Base-by-base conservation (phyloP, 1,140 invertebrate species). In the Nymphalis io region DNA sequence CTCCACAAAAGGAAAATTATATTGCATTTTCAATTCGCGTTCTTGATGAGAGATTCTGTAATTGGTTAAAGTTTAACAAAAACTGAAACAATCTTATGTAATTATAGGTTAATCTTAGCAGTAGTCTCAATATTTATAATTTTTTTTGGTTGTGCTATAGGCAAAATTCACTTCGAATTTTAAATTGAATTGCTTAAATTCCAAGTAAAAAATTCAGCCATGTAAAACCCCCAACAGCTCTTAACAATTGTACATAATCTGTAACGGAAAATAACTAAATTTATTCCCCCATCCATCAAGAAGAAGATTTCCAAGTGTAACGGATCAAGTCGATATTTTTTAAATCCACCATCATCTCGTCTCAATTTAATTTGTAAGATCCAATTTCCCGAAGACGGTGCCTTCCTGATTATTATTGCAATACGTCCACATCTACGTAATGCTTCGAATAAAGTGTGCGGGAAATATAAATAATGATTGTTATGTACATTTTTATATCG, bases 291-390 rank as follows among this genome's bases (percentile, higher is more conserved):
- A 53, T 61, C 58, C 42, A 53, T 55, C 46, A 23, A 18, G 63
- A 38, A 51, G 66, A 38, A 68, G 59, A 51, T 51, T 40, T 59
- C 46, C 40, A 39, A 58, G 44, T 62, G 60, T 70, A 60, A 69
- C 58, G 66, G 64, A 74, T 70, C 65, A 67, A 44, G 60, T 74
- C 72, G 72, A 83, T 79, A 81, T 74, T 78, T 78, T 80, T 72
- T 77, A 81, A 81, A 76, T 74, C 74, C 68, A 42, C 67, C 68
- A 72, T 65, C 73, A 73, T 68, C 72, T 66, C 72, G 69, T 72
- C 73, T 78, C 78, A 83, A 83, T 78, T 80, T 85, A 83, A 83
- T 85, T 85, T 83, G 75, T 65, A 70, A 66, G 76, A 85, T 85
- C 78, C 79, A 79, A 85, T 84, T 83, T 82, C 81, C 79, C 65